Evolutionary conservation across 2,888 invertebrate genomes (phyloP), one percentile per base, ranked within the genome.

Genomic region (Abscondita cerata): DNA sequence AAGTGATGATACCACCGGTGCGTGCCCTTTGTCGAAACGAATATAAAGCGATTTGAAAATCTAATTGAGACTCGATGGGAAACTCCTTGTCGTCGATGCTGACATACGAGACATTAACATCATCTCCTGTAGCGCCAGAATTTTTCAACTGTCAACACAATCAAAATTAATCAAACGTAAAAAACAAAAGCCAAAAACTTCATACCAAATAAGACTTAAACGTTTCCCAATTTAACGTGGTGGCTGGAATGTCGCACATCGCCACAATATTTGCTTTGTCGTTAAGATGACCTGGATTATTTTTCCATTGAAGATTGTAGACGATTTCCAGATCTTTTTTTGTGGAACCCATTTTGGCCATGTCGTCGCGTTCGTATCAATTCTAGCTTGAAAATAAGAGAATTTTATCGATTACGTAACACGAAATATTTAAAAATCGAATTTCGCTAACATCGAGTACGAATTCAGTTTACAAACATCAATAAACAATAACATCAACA

Each of bases 181-280:
- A 9, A 31, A n/a, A 50, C 6, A 15, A n/a, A 34, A 33, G 33
- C 15, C 33, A 34, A 8, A 12, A 20, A 31, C n/a, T n/a, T 15
- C 73, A 75, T 74, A 82, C 82, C 76, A 82, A 70, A 68, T 82
- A 82, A 1, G 80, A 78, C 71, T 81, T 81, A 64, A 82, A 82
- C 50, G 75, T 76, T 59, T 77, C 76, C 77, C 80, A 81, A 71
- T 78, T 78, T 47, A 80, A 66, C 44, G 81, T 80, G 11, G 80
- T 78, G 33, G 80, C 75, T 2, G 80, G 79, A 36, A 80, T 77
- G 69, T 82, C 82, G 65, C 79, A 79, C 71, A 82, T 78, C 54
- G 81, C 81, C 38, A 82, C 78, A 50, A 78, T 73, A 63, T 80
- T 76, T 63, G 76, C 78, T 62, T 75, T 75, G 61, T 78, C 76